Evolutionary conservation across 1,140 invertebrate genomes (phyloP), one percentile per base, ranked within the genome.

Genomic region (Ips typographus): DNA sequence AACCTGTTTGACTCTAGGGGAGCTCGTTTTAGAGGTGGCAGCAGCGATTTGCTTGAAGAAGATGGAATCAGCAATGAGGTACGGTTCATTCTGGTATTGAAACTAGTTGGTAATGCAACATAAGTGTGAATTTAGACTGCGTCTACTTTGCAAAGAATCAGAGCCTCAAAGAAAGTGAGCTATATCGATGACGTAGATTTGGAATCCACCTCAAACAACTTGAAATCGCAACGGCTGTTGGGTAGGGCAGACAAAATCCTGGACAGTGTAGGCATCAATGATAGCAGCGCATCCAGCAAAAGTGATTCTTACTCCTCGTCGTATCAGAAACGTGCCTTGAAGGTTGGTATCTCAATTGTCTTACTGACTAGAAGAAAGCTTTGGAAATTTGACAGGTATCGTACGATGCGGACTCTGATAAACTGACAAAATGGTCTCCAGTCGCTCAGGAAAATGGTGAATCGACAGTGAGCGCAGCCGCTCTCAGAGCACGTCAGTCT

Each of bases 121-220:
- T 22, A 22, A 22, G 22, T 22, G 22, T 22, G 22, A 22, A 76
- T 77, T 70, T 75, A 79, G 78, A 80, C 77, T 49, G 71, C 77
- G 44, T 74, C 76, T 65, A 72, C 75, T 42, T 63, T 80, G 49
- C 73, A 75, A 67, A 74, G 77, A 65, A 78, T 87, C 67, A 81
- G 85, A 69, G 84, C 84, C 40, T 80, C 81, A 66, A 85, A 84
- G 76, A 86, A 84, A 75, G 76, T 81, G 8, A 81, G 83, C 2
- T 81, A 85, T 66, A 75, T 83, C 47, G 85, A 87, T 43, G 85
- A 87, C 70, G 79, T 84, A 44, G 85, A 86, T 71, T 82, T 86
- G 72, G 85, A 86, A 55, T 82, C 80, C 65, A 84, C 81, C 39
- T 83, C 85, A 1, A 77, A 82, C 55, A 85, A 81, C 63, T 75